Evolutionary conservation across 2,113 vertebrate species (phyloP), one percentile per base, ranked within the genome.

Genomic region (Oncorhynchus kisutch): DNA sequence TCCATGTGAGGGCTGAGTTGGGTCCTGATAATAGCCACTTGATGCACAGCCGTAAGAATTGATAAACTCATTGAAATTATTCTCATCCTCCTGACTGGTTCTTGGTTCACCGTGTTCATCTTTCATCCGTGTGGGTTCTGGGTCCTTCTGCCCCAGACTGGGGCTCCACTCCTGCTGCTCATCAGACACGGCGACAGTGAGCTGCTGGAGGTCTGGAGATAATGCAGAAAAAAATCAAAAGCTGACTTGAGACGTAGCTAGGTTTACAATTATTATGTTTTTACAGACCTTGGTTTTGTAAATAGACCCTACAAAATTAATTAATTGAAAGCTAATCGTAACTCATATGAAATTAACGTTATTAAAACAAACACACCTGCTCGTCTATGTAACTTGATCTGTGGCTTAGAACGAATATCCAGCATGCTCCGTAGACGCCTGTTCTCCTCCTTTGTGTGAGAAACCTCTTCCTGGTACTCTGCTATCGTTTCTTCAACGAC

Each of bases 391-490:
- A 51, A 51, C 49, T 14, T 51, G 12, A 51, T 51, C 49, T 16
- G 13, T 16, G 49, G 49, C 14, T 51, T 13, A 16, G 49, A 16
- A 16, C 49, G 49, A 7, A 88, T 77, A 86, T 76, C 87, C 64
- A 91, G 87, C 74, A 88, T 86, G 84, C 88, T 84, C 76, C 84
- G 79, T 1, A 91, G 88, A 0, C 85, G 88, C 51, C 78, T 82
- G 78, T 91, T 91, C 78, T 92, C 91, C n/a, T 92, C 89, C 79
- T 90, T 90, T 3, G 82, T 82, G 1, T 87, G 88, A 49, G 11
- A 86, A 54, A 92, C 79, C 73, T 91, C 89, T 51, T 91, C 88
- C 78, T 85, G 86, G 88, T 91, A 92, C 62, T 88, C 88, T 59
- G 29, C 67, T 70, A 91, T 84, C 8, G 89, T 90, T 59, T 81